Evolutionary conservation across 2,888 invertebrate species (phyloP), one percentile per base, ranked within the genome.

Genomic region (Crocallis elinguaria): DNA sequence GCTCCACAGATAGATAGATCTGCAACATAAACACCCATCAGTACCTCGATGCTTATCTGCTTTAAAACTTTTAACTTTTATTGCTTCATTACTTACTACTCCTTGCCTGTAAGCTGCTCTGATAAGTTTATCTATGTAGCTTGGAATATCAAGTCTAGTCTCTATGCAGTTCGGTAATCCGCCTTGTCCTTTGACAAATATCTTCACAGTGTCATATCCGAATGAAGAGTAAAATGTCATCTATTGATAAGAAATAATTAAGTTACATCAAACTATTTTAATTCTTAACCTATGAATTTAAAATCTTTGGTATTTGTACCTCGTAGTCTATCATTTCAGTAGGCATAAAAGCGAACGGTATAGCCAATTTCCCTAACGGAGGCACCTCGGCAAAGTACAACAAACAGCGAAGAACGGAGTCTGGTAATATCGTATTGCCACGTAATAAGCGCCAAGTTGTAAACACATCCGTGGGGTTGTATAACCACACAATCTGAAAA

Each of bases 321-420:
- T 90, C 83, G 52, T 92, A 91, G 66, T 88, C 82, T 13, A 89
- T 75, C 89, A 91, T 90, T 73, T 91, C 90, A 12, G 82, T 84
- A 0, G 92, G 92, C 80, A 90, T 72, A 41, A 91, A 92, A 7
- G 89, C 79, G 53, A 92, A 87, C 0, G 91, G 90, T 70, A 91
- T 86, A 0, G 87, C 85, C 59, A 90, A 60, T 57, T 85, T 89
- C 2, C 88, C 88, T 39, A 86, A 68, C 0, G 91, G 88, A 0
- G 88, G 84, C 1, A 91, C 84, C 73, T 90, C 91, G 1, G 91
- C 88, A 55, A 91, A 90, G 57, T 84, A 89, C 27, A 89, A 72
- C 37, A 91, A 66, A 58, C 90, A 90, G 1, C 86, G 81, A 7
- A 91, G 77, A 1, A 74, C 75, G 0, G 79, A 67, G 38, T 82